Evolutionary conservation across 2,797 vertebrate species (phyloP).

Genomic region (Rhinoraja longicauda): DNA sequence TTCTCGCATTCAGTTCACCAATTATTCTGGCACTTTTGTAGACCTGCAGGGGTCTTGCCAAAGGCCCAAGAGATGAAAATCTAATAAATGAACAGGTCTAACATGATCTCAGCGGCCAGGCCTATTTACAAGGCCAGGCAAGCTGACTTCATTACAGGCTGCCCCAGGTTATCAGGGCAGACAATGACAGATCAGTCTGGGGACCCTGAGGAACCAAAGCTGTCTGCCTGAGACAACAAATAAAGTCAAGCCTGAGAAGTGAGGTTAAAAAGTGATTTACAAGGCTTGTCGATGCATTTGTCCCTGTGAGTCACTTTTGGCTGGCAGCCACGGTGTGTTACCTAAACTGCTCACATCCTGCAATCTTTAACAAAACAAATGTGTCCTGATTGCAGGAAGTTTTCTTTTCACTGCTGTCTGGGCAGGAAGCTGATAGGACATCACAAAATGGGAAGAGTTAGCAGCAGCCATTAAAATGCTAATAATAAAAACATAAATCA

Average conservation of each 20-base stretch:
- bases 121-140: constrained; percentile 48
- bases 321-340: constrained; percentile 41
- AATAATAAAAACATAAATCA: constrained; percentile 56
- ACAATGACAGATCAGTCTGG: constrained; percentile 56
- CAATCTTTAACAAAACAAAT: constrained; percentile 41
- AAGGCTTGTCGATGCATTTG: constrained; percentile 43
- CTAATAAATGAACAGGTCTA: constrained; percentile 51
- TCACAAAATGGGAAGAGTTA: constrained; percentile 44
- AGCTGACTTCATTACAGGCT: constrained; percentile 51
- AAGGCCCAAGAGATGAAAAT: constrained; percentile 43
- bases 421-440: constrained; percentile 47
- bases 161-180: constrained; percentile 50
- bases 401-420: constrained; percentile 46
- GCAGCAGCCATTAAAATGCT: constrained; percentile 45
- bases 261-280: constrained; percentile 53
- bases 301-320: constrained; percentile 44
- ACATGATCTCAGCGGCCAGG: constrained; percentile 43
- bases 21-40: constrained; percentile 33
- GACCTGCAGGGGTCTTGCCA: constrained; percentile 33
- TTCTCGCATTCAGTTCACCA: constrained; percentile 35
- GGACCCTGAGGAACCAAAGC: constrained; percentile 47
- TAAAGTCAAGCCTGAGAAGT: constrained; percentile 49
- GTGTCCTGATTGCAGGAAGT: constrained; percentile 44
- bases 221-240: constrained; percentile 56
- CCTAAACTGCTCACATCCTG: constrained; percentile 41